Evolutionary conservation across 2,888 invertebrate genomes (phyloP), one percentile per base, ranked within the genome.

Genomic region (Leptinotarsa juncta): DNA sequence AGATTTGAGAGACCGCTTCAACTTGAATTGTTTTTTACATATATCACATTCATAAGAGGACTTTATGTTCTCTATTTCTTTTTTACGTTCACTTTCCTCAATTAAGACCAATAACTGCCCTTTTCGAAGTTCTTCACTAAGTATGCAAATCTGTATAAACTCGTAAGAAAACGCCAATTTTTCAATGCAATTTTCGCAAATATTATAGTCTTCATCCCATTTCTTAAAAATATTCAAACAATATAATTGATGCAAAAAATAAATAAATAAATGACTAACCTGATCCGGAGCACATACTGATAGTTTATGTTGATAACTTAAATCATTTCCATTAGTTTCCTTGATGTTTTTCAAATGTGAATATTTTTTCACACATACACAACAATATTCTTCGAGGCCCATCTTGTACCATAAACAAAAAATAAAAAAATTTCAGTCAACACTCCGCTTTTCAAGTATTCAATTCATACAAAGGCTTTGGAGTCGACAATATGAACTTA

Each of bases 1-100:
- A 18, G 79, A 67, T 78, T 81, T 82, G 23, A 84, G 50, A 48
- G 78, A 79, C 55, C 81, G 77, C 74, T 80, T 80, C 42, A 80
- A 77, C 49, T 82, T 81, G 65, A 84, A 84, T 3, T 77, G 66
- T 69, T 83, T 83, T 20, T 80, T 75, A 69, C 84, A 84, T 60
- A 74, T 72, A 55, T 82, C 77, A 71, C 83, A 83, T 20, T 67
- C 75, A 73, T 80, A 80, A n/a, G 50, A 68, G n/a, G 72, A 67
- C 69, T 65, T 32, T 49, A 18, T 14, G 20, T 15, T n/a, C 12
- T 68, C 32, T 7, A 68, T 42, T 70, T 70, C 69, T 55, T 71
- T 53, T 66, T 73, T 60, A n/a, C 60, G 16, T 42, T 57, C 26
- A 50, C 49, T 62, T 70, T 76, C 71, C 68, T 73, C 71, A 62